Evolutionary conservation across 2,888 invertebrate genomes (phyloP), one percentile per base, ranked within the genome.

Genomic region (Hemithea aestivaria): DNA sequence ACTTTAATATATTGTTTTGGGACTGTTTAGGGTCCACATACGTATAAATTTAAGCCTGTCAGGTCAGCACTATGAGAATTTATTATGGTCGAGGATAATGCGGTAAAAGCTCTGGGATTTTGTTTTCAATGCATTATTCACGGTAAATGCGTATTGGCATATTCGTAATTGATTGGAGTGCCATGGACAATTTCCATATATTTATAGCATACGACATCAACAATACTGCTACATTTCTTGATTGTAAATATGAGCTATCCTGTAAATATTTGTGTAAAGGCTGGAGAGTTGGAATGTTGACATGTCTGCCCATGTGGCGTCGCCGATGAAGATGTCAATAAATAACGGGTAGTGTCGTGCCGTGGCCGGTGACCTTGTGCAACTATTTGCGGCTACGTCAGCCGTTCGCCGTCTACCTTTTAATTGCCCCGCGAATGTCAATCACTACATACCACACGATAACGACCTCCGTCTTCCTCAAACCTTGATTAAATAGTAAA

Each of bases 391-490:
- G 70, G 68, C 66, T 73, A 66, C 64, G 57, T 56, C 44, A 62
- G 58, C 56, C 58, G 58, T 52, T 56, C 58, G 48, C 53, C 58
- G 60, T 51, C 57, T 53, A 53, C 56, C 61, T 67, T 77, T 76
- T 78, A 78, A 82, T 78, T 75, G 74, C 72, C 57, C 53, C 63
- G 61, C 56, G 66, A 73, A 73, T 74, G 73, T 73, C 77, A 73
- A 72, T 75, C 71, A 67, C 59, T 65, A 66, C 70, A 74, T 76
- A 72, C 67, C 66, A 48, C 44, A 46, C 43, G 59, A 59, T 66
- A 65, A 65, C 66, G 55, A 62, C 51, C 52, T 56, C 53, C 53
- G 51, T 56, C 51, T 58, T 53, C 55, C 60, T 53, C 49, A 51
- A 62, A 58, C 55, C 51, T 56, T 51, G 62, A 46, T 53, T 48